A percentile compares a stretch with the other conserved stretches of the same genome.
phyloP scores from a whole-genome alignment of 2,888 invertebrate species.

The Belgica antarctica region DNA sequence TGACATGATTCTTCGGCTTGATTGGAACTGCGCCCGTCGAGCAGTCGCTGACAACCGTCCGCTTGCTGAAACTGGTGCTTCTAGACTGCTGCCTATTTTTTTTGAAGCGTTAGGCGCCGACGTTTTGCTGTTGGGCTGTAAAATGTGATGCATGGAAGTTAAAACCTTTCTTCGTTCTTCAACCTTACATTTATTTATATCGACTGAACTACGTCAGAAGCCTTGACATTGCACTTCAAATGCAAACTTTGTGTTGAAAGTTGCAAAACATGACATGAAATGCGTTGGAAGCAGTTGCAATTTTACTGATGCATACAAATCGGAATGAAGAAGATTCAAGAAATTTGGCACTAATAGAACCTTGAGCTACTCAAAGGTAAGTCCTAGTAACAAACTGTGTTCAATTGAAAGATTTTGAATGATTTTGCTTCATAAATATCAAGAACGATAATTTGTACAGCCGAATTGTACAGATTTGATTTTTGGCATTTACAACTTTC shows the following conservation, averaged over 20 bases:
- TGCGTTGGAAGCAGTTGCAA: too few relatives aligned
- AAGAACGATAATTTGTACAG: too few relatives aligned
- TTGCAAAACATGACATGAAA: background rate
- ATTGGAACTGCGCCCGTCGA: constrained; percentile 48
- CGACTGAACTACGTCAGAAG: background rate
- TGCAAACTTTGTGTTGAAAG: background rate
- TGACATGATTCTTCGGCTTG: constrained; percentile 54
- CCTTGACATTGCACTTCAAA: constrained; percentile 37
- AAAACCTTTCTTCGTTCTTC: background rate
- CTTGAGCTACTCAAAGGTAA: too few relatives aligned
- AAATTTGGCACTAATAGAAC: too few relatives aligned
- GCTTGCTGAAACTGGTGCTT: background rate
- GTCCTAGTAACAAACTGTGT: too few relatives aligned
- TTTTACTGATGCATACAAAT: too few relatives aligned
- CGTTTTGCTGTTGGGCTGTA: background rate
- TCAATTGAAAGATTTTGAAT: too few relatives aligned
- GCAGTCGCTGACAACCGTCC: background rate
- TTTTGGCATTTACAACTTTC: too few relatives aligned
- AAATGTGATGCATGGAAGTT: background rate
- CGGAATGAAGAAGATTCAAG: too few relatives aligned
- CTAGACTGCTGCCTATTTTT: background rate
- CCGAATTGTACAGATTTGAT: too few relatives aligned
- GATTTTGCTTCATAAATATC: too few relatives aligned
- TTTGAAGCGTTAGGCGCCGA: constrained; percentile 11
- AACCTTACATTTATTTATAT: background rate